Conservation (phyloP, 1,140 invertebrate genomes). For the Leptonema lineaticorne region DNA sequence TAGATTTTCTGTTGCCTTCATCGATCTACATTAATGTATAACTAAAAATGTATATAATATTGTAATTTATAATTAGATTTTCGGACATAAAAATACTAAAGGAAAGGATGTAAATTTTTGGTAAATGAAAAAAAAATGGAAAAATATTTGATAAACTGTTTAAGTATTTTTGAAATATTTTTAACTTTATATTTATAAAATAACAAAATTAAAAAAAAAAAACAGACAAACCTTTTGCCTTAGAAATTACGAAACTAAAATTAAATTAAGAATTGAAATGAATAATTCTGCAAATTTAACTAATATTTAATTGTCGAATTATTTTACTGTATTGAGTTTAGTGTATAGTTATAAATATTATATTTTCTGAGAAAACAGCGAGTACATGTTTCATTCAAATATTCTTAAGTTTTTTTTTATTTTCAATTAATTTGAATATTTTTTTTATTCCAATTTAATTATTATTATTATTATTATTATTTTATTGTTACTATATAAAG, state of each 20-base stretch:
- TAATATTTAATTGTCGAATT: too few species aligned
- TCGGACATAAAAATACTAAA: too few species aligned
- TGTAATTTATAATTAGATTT: too few species aligned
- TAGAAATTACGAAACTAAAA: neutral
- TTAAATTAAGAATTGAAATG: neutral
- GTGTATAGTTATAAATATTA: conserved; percentile 1
- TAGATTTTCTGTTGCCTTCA: too few species aligned
- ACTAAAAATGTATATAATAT: too few species aligned
- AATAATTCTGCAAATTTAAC: too few species aligned
- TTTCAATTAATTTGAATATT: neutral
- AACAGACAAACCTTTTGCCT: neutral
- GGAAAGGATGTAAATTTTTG: too few species aligned
- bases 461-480: neutral
- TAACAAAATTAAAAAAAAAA: neutral
- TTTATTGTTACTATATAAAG: neutral
- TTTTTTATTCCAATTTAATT: neutral
- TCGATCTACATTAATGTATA: neutral
- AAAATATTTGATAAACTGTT: too few species aligned
- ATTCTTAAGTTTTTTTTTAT: neutral
- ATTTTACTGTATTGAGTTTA: conserved; percentile 15
- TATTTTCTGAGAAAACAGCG: conserved; percentile 19
- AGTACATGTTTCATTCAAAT: neutral
- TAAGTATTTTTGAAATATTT: too few species aligned
- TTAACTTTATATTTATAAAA: neutral
- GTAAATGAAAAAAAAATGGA: too few species aligned